A percentile compares a stretch with the other conserved stretches of the same genome.
Conservation (phyloP, 2,113 vertebrate genomes). For the Hymenochirus boettgeri region DNA sequence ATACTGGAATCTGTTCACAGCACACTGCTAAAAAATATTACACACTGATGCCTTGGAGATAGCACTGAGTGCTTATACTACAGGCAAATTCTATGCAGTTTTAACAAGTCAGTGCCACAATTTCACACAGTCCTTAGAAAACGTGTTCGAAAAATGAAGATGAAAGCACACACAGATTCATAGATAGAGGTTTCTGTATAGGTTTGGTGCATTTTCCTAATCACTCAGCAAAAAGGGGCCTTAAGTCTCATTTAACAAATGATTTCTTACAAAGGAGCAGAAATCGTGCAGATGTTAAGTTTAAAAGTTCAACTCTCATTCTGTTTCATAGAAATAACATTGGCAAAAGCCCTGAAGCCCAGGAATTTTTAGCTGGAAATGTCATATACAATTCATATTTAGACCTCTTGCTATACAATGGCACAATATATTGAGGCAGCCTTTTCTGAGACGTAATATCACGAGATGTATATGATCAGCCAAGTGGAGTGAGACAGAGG, state of each 20-base stretch:
- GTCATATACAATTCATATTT: conserved; percentile 34
- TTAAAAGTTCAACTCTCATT: conserved; percentile 33
- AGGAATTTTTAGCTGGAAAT: conserved; percentile 34
- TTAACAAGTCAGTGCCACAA: neutral
- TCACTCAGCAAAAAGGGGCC: neutral
- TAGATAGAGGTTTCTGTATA: neutral
- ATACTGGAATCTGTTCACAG: neutral
- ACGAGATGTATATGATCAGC: conserved; percentile 6
- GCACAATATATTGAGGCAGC: conserved; percentile 23
- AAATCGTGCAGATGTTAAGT: conserved; percentile 26
- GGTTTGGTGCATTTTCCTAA: neutral
- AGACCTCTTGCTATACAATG: conserved; percentile 25
- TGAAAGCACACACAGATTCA: too few relatives aligned
- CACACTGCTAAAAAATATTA: neutral
- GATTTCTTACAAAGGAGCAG: conserved; percentile 5
- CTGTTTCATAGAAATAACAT: conserved; percentile 31
- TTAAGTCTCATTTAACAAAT: conserved; percentile 10
- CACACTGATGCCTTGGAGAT: neutral
- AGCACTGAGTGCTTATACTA: neutral
- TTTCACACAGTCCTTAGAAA: conserved; percentile 10
- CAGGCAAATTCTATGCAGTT: neutral
- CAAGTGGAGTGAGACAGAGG: neutral
- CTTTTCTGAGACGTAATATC: conserved; percentile 27
- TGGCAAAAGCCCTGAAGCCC: conserved; percentile 16
- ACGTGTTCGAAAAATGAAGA: neutral